phyloP scores from a whole-genome alignment of 2,113 vertebrate species.

The Pseudorectes ferrugineus region DNA sequence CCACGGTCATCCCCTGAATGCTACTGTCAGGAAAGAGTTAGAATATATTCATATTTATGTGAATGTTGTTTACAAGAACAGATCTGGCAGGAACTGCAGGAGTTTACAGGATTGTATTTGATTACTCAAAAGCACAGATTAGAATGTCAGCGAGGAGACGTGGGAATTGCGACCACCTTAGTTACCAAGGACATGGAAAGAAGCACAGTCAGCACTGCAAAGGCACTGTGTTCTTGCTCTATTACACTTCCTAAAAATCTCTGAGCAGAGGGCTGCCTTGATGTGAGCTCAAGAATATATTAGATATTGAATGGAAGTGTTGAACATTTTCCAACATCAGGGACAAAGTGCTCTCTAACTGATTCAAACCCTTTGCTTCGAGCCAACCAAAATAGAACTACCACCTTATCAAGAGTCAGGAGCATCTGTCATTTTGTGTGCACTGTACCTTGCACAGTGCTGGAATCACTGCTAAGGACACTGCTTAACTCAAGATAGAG shows the following conservation, averaged over 20 bases:
- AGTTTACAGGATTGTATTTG: background rate
- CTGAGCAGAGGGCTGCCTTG: background rate
- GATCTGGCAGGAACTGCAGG: background rate
- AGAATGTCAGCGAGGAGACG: background rate
- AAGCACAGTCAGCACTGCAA: background rate
- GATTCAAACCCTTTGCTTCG: background rate
- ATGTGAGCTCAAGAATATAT: background rate
- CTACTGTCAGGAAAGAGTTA: background rate
- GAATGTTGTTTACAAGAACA: background rate
- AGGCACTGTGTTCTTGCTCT: background rate
- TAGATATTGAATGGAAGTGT: background rate
- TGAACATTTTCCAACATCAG: background rate
- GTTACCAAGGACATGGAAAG: background rate
- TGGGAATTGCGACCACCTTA: background rate
- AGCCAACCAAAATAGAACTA: background rate
- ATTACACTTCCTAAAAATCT: background rate
- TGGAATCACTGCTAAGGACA: background rate
- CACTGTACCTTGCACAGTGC: background rate
- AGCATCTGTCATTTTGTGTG: background rate
- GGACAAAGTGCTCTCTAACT: background rate
- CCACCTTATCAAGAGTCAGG: background rate
- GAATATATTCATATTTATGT: background rate
- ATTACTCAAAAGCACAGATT: background rate
- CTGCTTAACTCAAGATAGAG: background rate
- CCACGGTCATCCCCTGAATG: background rate